A percentile compares a stretch with the other conserved stretches of the same genome.
These are phyloP conservation scores for Hypselothyrea guttata DNA, from an alignment of 2,888 invertebrate species.

Conservation along the genomic window DNA sequence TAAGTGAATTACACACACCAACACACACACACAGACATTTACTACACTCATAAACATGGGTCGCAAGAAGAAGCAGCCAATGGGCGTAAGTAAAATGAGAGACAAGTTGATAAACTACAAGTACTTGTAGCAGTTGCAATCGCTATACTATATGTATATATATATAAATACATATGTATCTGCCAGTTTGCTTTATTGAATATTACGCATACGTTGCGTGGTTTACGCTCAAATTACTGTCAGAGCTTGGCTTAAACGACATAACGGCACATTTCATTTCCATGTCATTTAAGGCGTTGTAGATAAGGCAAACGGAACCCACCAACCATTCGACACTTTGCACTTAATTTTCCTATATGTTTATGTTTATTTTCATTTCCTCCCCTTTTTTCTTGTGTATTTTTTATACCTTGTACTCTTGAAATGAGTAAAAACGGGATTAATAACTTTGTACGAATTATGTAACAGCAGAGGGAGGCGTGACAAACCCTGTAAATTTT, in stretches of 20 bases:
- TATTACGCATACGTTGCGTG: slow-evolving; percentile 32
- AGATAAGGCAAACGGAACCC: slow-evolving; percentile 34
- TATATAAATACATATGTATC: slow-evolving; percentile 12
- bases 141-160: no score
- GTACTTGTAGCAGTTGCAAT: slow-evolving; percentile 7
- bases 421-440: not conserved
- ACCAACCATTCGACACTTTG: slow-evolving; percentile 60
- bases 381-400: slow-evolving; percentile 3
- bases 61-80: slow-evolving; percentile 59
- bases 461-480: no score
- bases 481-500: no score
- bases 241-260: slow-evolving; percentile 45
- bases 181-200: slow-evolving; percentile 31
- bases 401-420: not conserved
- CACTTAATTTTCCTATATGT: slow-evolving; percentile 69
- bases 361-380: slow-evolving; percentile 52
- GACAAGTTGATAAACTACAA: slow-evolving; percentile 35
- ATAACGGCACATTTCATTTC: slow-evolving; percentile 49
- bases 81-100: slow-evolving; percentile 61
- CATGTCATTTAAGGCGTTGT: slow-evolving; percentile 56
- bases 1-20: slow-evolving; percentile 41
- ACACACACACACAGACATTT: not conserved
- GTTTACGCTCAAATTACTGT: slow-evolving; percentile 11
- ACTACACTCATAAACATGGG: slow-evolving; percentile 46
- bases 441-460: no score